phyloP scores from a whole-genome alignment of 1,140 invertebrate species.

The Nixonia krombeini region DNA sequence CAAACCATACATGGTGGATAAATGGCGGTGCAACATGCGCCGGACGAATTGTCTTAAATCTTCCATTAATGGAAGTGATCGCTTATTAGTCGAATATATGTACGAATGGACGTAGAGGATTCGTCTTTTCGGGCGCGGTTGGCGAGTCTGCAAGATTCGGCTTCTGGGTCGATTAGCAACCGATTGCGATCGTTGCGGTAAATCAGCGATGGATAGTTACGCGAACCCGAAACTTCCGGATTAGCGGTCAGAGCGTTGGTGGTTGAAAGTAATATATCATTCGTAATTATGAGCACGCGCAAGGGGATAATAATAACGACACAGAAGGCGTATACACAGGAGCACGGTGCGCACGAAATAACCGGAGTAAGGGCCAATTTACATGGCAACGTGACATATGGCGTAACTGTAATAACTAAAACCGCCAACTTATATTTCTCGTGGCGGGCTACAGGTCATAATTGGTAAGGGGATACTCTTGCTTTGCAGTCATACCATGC shows the following conservation, averaged over 20 bases:
- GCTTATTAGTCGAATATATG: too few species aligned
- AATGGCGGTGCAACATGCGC: too few species aligned
- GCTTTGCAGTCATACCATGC: conserved; percentile 1
- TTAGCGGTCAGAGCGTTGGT: conserved; percentile 14
- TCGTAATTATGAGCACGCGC: conserved; percentile 53
- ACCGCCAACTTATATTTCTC: conserved; percentile 60
- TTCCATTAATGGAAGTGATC: too few species aligned
- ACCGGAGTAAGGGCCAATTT: conserved; percentile 40
- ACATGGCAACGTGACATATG: conserved; percentile 51
- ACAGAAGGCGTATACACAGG: conserved; percentile 48
- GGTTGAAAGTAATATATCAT: conserved; percentile 57
- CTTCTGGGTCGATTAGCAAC: too few species aligned
- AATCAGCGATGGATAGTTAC: conserved; percentile 3
- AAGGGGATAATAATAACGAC: conserved; percentile 40
- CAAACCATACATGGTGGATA: too few species aligned
- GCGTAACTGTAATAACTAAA: conserved; percentile 60
- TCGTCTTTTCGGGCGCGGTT: too few species aligned
- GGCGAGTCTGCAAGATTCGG: too few species aligned
- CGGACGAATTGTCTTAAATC: too few species aligned
- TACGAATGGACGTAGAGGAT: too few species aligned
- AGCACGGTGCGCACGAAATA: conserved; percentile 32
- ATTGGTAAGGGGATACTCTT: conserved; percentile 56
- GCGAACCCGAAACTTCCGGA: neutral
- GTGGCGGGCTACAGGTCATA: conserved; percentile 46
- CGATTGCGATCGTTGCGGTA: neutral